These are phyloP conservation scores for Axinella damicornis DNA, from an alignment of 37 sponge, comb jelly and placozoan genomes.

Conservation along the genomic window DNA sequence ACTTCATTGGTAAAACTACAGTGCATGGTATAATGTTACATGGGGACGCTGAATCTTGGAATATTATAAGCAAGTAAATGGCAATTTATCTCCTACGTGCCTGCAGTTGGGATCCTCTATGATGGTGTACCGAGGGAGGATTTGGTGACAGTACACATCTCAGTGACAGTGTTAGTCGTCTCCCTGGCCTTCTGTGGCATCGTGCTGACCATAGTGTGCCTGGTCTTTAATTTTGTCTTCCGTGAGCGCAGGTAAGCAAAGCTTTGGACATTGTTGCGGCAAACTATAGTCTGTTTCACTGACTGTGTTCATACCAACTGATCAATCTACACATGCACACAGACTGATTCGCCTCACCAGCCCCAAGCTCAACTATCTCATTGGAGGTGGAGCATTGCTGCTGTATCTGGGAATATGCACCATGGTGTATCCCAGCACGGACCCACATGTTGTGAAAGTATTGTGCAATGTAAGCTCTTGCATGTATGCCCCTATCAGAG, in stretches of 20 bases:
- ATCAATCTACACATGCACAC: no score
- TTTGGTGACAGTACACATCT: not conserved
- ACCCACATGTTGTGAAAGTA: no score
- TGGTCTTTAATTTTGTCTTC: conserved; percentile 32
- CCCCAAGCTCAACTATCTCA: conserved; percentile 26
- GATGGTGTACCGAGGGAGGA: conserved; percentile 33
- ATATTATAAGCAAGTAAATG: no score
- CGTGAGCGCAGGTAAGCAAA: conserved; percentile 27
- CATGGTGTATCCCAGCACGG: no score
- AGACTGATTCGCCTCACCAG: conserved; percentile 12
- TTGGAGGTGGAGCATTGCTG: conserved; percentile 32
- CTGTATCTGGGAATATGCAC: not conserved
- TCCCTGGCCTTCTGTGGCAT: conserved; percentile 21
- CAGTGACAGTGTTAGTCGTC: conserved; percentile 9
- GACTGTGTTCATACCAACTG: not conserved
- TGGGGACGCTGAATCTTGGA: no score
- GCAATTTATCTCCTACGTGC: no score
- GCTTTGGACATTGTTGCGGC: no score
- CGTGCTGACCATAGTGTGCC: conserved; percentile 20
- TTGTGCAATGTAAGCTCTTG: no score
- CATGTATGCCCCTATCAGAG: no score
- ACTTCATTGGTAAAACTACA: no score
- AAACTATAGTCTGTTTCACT: no score
- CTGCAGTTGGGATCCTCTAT: not conserved
- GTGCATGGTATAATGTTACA: no score